Percentiles rank a stretch among this genome's conserved stretches.
Conservation (phyloP, 2,113 vertebrate genomes). For the Hyperoodon ampullatus region DNA sequence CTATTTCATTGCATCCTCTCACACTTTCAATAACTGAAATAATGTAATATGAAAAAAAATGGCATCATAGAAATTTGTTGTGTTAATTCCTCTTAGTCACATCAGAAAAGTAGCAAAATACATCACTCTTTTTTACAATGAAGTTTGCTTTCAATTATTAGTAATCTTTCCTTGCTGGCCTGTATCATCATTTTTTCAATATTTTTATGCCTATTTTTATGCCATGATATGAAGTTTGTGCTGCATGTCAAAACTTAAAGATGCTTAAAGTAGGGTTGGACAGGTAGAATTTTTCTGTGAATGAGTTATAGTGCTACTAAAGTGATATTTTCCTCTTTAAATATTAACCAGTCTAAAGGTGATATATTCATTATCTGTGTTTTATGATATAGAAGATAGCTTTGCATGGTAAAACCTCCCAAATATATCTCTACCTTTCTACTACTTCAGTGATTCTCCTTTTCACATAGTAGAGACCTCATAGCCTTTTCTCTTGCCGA, state of each 20-base stretch:
- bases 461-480: background rate
- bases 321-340: background rate
- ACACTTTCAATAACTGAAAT: background rate
- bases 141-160: background rate
- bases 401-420: background rate
- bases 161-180: background rate
- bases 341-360: background rate
- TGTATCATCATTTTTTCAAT: background rate
- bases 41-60: background rate
- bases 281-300: background rate
- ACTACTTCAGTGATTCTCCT: background rate
- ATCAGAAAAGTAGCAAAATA: conserved; percentile 8
- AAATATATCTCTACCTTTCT: background rate
- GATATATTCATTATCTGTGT: background rate
- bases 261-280: background rate
- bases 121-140: background rate
- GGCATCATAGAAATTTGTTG: background rate
- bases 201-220: background rate
- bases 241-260: background rate
- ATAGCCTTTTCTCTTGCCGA: background rate
- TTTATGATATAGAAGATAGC: background rate
- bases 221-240: background rate
- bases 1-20: background rate
- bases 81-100: background rate
- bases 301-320: background rate